phyloP scores from a whole-genome alignment of 2,888 invertebrate genomes.

The Sinopyrophorus schimmeli region DNA sequence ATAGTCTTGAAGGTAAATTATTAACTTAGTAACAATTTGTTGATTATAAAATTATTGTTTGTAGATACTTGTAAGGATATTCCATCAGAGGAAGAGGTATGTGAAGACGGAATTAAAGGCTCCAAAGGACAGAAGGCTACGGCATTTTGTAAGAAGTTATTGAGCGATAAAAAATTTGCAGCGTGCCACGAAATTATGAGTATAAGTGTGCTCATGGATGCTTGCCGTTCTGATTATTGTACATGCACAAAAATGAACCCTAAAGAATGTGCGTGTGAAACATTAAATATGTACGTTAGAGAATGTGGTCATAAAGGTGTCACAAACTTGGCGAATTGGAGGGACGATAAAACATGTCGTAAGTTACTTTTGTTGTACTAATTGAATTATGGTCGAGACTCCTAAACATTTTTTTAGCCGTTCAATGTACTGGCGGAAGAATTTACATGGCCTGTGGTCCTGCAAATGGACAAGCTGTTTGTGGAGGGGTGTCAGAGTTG shows the following conservation, averaged over 20 bases:
- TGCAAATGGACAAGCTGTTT: conserved; percentile 67
- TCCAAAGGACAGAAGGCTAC: conserved; percentile 56
- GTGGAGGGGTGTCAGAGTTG: conserved; percentile 60
- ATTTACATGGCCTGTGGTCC: conserved; percentile 81
- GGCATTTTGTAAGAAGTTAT: conserved; percentile 64
- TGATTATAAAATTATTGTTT: neutral
- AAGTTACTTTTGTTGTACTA: conserved; percentile 56
- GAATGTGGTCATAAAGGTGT: conserved; percentile 73
- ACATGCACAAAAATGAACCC: conserved; percentile 60
- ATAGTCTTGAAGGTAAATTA: conserved; percentile 46
- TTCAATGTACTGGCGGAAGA: conserved; percentile 74
- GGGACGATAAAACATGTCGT: conserved; percentile 82
- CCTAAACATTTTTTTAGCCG: too few species aligned
- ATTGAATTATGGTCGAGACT: too few species aligned
- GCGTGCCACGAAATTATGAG: conserved; percentile 59
- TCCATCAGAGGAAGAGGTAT: conserved; percentile 59
- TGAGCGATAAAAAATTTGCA: conserved; percentile 67
- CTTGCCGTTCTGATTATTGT: conserved; percentile 83
- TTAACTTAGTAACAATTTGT: neutral
- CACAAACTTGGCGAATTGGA: conserved; percentile 70
- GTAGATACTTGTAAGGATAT: conserved; percentile 62
- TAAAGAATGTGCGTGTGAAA: conserved; percentile 73
- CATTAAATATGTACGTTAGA: conserved; percentile 75
- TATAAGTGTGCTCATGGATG: conserved; percentile 62
- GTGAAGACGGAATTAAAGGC: conserved; percentile 48